Base-by-base conservation (phyloP, 2,113 vertebrate genomes). In the Chloropsis hardwickii region DNA sequence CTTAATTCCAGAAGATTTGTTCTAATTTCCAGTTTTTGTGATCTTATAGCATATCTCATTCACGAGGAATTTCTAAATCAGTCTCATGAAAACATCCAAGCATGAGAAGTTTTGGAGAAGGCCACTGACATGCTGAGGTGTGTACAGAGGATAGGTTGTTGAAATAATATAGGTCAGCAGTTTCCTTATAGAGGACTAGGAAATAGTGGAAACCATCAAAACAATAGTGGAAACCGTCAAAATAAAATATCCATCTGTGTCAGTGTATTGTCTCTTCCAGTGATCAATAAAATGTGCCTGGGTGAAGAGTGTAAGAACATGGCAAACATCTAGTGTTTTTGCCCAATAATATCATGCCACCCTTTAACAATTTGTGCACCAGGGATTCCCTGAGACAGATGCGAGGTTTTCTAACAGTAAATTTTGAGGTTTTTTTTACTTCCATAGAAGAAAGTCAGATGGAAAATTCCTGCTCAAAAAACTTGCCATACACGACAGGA, bases 401-500 rank as follows among this genome's bases (percentile, higher is more conserved):
- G 11, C 29, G 20, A 86, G 5, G 12, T 31, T 69, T 31, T 64
- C 16, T 66, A 16, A 14, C 14, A 66, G 20, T 33, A 77, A 44
- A 35, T 4, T 14, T 35, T 62, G 37, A 61, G 20, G 33, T 23
- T 40, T 11, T 13, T 40, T 60, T 78, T n/a, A n/a, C 42, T 65
- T 35, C 4, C 23, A 23, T 12, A 18, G 39, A 72, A 53, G 10
- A 72, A 76, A 78, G 64, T 15, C 19, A 78, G 14, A 18, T 45
- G 28, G n/a, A 85, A 78, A 91, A 85, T 23, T 67, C 14, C 20
- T 81, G 31, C 24, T 29, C 48, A 24, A 48, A 88, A 80, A 64
- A 4, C 14, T n/a, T 77, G 5, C 4, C 31, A 13, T 44, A 53
- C 5, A 39, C 0, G 0, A 48, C 27, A 81, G 25, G n/a, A 57